A percentile compares a stretch with the other conserved stretches of the same genome.
phyloP scores from a whole-genome alignment of 2,797 vertebrate genomes.

The Neopelma chrysocephalum region DNA sequence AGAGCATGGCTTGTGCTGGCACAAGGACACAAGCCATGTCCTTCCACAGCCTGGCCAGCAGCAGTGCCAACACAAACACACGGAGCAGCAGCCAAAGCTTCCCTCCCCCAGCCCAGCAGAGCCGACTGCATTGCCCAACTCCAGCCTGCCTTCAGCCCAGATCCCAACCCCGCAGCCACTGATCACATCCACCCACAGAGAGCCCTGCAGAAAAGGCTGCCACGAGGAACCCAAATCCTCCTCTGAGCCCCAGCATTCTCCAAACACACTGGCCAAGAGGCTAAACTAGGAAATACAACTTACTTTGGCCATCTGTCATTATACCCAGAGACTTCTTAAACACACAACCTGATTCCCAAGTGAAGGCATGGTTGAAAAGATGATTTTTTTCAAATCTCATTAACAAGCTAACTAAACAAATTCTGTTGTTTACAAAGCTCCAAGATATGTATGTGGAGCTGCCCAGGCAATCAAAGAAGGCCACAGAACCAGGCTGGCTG shows the following conservation, averaged over 20 bases:
- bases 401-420: background rate
- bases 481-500: background rate
- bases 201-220: background rate
- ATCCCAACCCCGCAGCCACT: background rate
- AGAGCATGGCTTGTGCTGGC: background rate
- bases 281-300: background rate
- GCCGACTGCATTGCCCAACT: background rate
- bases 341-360: background rate
- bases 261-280: background rate
- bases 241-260: background rate
- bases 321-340: background rate
- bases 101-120: background rate
- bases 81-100: background rate
- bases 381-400: background rate
- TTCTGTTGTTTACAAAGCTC: background rate
- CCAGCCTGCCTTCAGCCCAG: background rate
- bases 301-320: background rate
- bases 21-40: background rate
- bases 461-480: background rate
- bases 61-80: background rate
- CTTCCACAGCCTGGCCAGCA: background rate
- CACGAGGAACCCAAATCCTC: background rate
- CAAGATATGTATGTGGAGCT: accelerated
- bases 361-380: background rate
- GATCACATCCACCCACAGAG: accelerated